Evolutionary conservation across 2,797 vertebrate genomes (phyloP).

Genomic region (Hypotaenidia okinawae): DNA sequence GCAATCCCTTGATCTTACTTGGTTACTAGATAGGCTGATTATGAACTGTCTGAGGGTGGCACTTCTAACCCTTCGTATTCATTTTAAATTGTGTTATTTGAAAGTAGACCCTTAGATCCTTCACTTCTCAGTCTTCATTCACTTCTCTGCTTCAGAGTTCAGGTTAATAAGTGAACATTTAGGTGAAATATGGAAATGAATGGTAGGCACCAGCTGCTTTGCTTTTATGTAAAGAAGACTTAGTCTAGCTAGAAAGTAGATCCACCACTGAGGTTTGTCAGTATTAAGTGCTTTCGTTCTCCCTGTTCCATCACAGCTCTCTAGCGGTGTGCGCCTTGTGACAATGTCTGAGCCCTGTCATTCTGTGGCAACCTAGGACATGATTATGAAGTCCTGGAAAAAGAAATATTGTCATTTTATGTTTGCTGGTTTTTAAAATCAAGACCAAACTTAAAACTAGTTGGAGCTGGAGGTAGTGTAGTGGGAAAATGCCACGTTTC

Average conservation of each 20-base stretch:
- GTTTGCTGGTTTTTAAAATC: background rate
- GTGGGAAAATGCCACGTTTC: background rate
- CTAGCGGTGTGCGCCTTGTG: background rate
- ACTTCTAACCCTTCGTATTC: background rate
- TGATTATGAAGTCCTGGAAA: background rate
- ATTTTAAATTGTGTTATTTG: background rate
- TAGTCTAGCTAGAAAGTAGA: background rate
- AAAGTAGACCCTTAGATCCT: background rate
- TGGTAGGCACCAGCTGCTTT: background rate
- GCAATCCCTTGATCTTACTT: background rate
- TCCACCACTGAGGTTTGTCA: background rate
- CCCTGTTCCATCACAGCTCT: background rate
- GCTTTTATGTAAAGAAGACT: background rate
- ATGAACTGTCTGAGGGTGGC: background rate
- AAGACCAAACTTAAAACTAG: background rate
- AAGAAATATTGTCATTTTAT: background rate
- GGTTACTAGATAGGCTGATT: background rate
- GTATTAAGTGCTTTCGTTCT: background rate
- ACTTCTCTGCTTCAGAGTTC: background rate
- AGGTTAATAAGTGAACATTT: background rate
- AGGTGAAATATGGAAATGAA: background rate
- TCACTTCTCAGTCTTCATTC: background rate
- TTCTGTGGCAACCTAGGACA: background rate
- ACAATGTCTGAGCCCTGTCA: background rate
- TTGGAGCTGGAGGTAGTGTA: background rate